phyloP scores from a whole-genome alignment of 53 echinoderm and acorn worm genomes.

The Patiria pectinifera region DNA sequence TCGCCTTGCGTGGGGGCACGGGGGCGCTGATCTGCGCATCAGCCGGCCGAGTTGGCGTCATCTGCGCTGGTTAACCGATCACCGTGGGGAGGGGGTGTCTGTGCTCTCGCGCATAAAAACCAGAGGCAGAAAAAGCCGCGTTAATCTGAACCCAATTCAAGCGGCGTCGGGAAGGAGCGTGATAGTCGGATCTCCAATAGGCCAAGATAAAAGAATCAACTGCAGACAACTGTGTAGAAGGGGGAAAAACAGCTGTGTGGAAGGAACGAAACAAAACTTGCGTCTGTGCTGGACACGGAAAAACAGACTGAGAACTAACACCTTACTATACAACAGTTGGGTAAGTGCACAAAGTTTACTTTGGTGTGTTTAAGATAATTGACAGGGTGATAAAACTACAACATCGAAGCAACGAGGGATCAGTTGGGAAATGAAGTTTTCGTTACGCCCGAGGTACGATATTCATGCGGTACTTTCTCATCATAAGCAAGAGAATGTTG shows the following conservation, averaged over 20 bases:
- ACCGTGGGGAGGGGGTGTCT: background rate
- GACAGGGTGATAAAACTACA: too few species aligned
- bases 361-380: background rate
- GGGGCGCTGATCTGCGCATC: background rate
- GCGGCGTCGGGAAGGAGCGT: conserved; percentile 20
- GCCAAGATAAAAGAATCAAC: background rate
- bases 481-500: too few species aligned
- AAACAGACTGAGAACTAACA: background rate
- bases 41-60: background rate
- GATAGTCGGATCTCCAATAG: background rate
- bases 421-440: too few species aligned
- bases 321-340: background rate
- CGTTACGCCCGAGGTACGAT: too few species aligned
- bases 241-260: background rate
- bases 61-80: conserved; percentile 5
- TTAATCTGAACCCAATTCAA: conserved; percentile 34
- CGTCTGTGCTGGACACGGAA: background rate
- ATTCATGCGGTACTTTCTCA: too few species aligned
- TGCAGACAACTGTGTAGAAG: background rate
- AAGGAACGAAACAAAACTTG: background rate
- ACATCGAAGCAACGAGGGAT: too few species aligned
- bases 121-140: background rate
- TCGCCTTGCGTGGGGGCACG: background rate
- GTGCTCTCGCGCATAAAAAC: conserved; percentile 25
- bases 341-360: background rate